These are phyloP conservation scores for Cichlasoma orientale DNA, from an alignment of 2,797 vertebrate species.

Conservation along the genomic window DNA sequence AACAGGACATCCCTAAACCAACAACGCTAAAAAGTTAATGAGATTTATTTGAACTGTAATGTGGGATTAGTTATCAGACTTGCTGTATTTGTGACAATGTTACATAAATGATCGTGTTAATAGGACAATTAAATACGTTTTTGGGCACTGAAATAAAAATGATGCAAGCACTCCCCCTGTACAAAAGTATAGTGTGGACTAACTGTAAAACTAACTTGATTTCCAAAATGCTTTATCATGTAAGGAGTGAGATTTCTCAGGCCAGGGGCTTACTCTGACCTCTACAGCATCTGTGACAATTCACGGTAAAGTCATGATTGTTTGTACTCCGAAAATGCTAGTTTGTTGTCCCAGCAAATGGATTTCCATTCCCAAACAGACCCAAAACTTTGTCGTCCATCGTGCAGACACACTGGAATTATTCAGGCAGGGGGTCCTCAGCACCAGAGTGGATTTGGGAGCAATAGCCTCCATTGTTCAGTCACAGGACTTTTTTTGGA, in stretches of 20 bases:
- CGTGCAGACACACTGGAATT: constrained; percentile 40
- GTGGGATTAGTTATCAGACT: neutral
- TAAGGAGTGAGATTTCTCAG: neutral
- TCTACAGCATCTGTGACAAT: neutral
- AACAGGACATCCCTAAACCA: neutral
- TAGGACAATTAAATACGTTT: neutral
- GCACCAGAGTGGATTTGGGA: constrained; percentile 37
- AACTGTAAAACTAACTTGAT: neutral
- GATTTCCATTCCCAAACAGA: constrained; percentile 56
- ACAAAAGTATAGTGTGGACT: too few relatives aligned
- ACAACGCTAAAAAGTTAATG: neutral
- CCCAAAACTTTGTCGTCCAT: constrained; percentile 11
- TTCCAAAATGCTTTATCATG: neutral
- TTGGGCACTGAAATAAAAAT: neutral
- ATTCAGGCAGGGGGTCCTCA: constrained; percentile 46
- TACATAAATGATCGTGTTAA: neutral
- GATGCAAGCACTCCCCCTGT: neutral
- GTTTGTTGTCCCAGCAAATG: constrained; percentile 57
- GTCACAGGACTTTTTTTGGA: constrained; percentile 41
- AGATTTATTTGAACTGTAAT: neutral
- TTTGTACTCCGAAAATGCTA: constrained; percentile 21
- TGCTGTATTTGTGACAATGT: neutral
- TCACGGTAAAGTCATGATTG: neutral
- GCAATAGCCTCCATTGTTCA: constrained; percentile 46
- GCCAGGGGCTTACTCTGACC: neutral